A percentile compares a stretch with the other conserved stretches of the same genome.
phyloP scores from a whole-genome alignment of 2,888 invertebrate genomes.

The Drosophila lutescens region DNA sequence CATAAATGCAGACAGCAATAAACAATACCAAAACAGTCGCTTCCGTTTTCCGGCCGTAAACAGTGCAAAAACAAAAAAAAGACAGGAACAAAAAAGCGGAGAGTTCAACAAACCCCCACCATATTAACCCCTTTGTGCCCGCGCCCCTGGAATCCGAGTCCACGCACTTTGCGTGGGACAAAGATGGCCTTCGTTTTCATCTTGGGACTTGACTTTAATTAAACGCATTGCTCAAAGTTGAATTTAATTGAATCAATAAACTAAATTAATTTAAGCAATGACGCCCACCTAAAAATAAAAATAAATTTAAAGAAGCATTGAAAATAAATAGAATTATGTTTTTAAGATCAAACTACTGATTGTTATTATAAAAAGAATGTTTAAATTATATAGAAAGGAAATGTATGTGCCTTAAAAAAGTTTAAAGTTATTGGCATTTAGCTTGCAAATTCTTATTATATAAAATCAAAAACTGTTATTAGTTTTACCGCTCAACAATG shows the following conservation, averaged over 20 bases:
- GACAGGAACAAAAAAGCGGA: conserved; percentile 4
- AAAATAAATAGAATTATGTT: background rate
- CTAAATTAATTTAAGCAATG: conserved; percentile 40
- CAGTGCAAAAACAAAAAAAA: conserved; percentile 24
- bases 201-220: conserved; percentile 49
- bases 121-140: conserved; percentile 27
- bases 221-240: conserved; percentile 48
- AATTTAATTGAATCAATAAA: conserved; percentile 71
- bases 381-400: too few species aligned
- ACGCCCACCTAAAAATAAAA: conserved; percentile 1
- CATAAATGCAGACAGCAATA: conserved; percentile 51
- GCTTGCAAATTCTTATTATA: background rate
- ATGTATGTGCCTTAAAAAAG: too few species aligned
- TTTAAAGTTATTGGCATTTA: background rate
- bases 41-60: conserved; percentile 71
- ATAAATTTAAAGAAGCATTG: background rate
- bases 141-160: background rate
- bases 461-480: background rate
- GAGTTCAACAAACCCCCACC: conserved; percentile 41
- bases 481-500: background rate
- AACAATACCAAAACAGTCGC: conserved; percentile 69
- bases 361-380: background rate
- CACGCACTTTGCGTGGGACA: conserved; percentile 49
- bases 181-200: conserved; percentile 33
- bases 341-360: background rate